Evolutionary conservation across 1,140 invertebrate genomes (phyloP).

Genomic region (Manduca sexta): DNA sequence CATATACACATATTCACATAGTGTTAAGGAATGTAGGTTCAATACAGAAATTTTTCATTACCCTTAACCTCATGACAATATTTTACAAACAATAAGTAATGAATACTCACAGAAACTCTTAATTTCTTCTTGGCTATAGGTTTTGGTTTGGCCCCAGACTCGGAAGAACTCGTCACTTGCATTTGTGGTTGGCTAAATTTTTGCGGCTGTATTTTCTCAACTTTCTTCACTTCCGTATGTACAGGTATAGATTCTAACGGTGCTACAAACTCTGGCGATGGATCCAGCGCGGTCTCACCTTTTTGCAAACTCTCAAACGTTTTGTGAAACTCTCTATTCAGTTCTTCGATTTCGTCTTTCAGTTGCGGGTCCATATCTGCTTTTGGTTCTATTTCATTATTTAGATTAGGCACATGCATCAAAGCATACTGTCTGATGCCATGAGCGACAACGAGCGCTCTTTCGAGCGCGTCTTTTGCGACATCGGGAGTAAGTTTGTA

Average conservation of each 20-base stretch:
- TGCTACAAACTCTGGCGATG: slow-evolving; percentile 20
- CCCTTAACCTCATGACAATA: not conserved
- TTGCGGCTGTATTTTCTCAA: not conserved
- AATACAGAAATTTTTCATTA: too few relatives aligned
- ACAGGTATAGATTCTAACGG: slow-evolving; percentile 34
- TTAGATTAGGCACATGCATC: slow-evolving; percentile 47
- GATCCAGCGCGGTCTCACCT: slow-evolving; percentile 18
- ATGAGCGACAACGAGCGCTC: slow-evolving; percentile 48
- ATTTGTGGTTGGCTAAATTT: not conserved
- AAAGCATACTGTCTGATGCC: slow-evolving; percentile 52
- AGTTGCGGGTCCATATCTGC: slow-evolving; percentile 44
- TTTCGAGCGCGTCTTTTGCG: slow-evolving; percentile 49
- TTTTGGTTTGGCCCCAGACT: too few relatives aligned
- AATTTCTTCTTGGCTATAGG: slow-evolving; percentile 59
- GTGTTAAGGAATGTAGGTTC: not conserved
- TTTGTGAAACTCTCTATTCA: slow-evolving; percentile 61
- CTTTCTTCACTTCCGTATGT: slow-evolving; percentile 11
- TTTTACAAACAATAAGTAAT: slow-evolving; percentile 1
- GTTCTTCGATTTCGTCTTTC: slow-evolving; percentile 55
- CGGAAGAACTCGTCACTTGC: too few relatives aligned
- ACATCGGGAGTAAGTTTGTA: slow-evolving; percentile 37
- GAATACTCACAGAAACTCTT: slow-evolving; percentile 46
- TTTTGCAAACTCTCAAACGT: slow-evolving; percentile 58
- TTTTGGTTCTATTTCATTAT: slow-evolving; percentile 24
- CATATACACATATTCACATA: not conserved